These are phyloP conservation scores for Ditylenchus dipsaci DNA, from an alignment of 1,140 invertebrate species.

Conservation along the genomic window DNA sequence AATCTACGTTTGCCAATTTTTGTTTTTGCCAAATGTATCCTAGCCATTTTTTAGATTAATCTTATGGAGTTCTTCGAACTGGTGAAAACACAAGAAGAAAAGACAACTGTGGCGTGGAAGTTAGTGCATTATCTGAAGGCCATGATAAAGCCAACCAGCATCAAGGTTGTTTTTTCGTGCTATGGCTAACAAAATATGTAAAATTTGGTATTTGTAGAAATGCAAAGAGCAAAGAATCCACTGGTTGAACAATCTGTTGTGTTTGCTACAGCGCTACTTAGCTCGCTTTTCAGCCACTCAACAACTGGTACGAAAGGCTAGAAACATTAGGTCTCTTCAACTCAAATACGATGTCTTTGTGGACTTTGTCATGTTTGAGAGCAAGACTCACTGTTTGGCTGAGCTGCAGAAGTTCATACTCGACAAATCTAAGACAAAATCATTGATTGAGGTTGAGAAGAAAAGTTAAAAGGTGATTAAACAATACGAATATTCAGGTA, in stretches of 20 bases:
- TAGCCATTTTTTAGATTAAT: not conserved
- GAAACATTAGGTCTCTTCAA: conserved; percentile 17
- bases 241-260: conserved; percentile 23
- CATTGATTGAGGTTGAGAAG: conserved; percentile 8
- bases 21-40: no score
- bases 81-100: conserved; percentile 19
- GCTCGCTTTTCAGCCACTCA: not conserved
- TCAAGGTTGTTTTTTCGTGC: conserved; percentile 8
- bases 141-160: conserved; percentile 13
- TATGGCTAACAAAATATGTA: not conserved
- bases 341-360: conserved; percentile 16
- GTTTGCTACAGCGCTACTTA: conserved; percentile 17
- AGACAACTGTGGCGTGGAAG: conserved; percentile 12
- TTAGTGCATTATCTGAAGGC: conserved; percentile 16
- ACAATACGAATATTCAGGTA: not conserved
- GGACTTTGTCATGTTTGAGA: conserved; percentile 9
- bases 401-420: conserved; percentile 16
- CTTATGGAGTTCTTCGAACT: conserved; percentile 24
- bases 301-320: conserved; percentile 1
- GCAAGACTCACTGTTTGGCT: conserved; percentile 1
- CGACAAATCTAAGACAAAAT: conserved; percentile 11
- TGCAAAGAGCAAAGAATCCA: conserved; percentile 5
- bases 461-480: no score
- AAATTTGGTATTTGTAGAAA: conserved; percentile 12
- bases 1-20: no score